Conservation (phyloP, 1,140 invertebrate species). For the Drosophila subobscura region DNA sequence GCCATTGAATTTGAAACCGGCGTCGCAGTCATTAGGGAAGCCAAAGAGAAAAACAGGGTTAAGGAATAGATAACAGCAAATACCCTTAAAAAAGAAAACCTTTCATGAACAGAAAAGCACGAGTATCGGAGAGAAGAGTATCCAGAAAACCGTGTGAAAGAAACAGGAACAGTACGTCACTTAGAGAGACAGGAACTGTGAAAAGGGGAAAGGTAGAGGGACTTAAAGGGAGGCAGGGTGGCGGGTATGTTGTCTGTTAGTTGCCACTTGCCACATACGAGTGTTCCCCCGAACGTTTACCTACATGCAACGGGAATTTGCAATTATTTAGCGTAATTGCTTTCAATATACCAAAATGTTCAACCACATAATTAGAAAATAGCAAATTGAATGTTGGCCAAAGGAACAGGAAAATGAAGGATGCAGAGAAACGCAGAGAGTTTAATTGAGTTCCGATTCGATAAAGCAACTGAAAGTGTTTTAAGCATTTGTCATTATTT, state of each 20-base stretch:
- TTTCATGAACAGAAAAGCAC: too few species aligned
- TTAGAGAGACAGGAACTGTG: constrained; percentile 10
- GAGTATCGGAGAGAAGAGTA: constrained; percentile 4
- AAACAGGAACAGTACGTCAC: constrained; percentile 4
- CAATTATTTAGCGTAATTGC: constrained; percentile 73
- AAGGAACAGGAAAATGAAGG: constrained; percentile 6
- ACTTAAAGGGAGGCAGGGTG: too few species aligned
- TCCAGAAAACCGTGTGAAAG: background rate
- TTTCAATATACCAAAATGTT: constrained; percentile 65
- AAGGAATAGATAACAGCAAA: background rate
- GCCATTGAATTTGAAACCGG: constrained; percentile 36
- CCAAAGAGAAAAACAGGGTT: background rate
- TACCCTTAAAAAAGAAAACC: constrained; percentile 4
- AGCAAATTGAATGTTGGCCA: constrained; percentile 58
- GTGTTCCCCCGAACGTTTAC: background rate
- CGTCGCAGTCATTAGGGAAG: constrained; percentile 42
- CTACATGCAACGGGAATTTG: constrained; percentile 39
- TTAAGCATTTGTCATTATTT: background rate
- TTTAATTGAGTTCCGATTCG: constrained; percentile 23
- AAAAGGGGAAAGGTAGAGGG: background rate
- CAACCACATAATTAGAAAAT: constrained; percentile 72
- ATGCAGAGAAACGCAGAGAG: background rate
- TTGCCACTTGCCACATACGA: constrained; percentile 17
- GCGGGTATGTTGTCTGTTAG: constrained; percentile 1
- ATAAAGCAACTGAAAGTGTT: constrained; percentile 26